A percentile compares a stretch with the other conserved stretches of the same genome.
These are phyloP conservation scores for Cynopterus sphinx DNA, from an alignment of 2,797 vertebrate species.

Conservation along the genomic window DNA sequence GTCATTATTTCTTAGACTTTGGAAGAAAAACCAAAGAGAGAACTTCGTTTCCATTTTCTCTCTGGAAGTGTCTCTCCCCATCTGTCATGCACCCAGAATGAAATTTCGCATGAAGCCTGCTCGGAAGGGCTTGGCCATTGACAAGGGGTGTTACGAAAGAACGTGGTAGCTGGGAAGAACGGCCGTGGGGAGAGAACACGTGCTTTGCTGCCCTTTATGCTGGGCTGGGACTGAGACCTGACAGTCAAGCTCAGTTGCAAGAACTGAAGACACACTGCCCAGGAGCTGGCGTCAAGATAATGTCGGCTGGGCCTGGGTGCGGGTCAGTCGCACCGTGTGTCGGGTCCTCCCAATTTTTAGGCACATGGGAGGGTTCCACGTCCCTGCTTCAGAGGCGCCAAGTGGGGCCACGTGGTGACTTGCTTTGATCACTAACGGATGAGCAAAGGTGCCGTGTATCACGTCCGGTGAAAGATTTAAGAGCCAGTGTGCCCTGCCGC, in stretches of 20 bases:
- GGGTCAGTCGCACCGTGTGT: background rate
- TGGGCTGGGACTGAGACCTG: accelerated
- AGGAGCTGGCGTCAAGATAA: accelerated
- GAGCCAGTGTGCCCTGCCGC: background rate
- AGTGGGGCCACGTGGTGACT: background rate
- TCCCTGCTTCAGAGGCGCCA: background rate
- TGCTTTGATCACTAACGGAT: background rate
- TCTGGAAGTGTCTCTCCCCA: slow-evolving; percentile 21
- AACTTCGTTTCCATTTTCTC: slow-evolving; percentile 53
- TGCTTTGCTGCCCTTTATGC: background rate
- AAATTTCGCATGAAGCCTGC: background rate
- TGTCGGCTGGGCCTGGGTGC: background rate
- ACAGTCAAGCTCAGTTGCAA: background rate
- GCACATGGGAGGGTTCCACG: no score
- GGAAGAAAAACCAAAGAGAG: background rate
- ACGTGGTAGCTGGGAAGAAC: background rate
- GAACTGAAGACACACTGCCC: accelerated
- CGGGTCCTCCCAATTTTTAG: background rate
- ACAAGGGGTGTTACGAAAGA: background rate
- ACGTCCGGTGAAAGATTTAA: background rate
- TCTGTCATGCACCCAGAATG: background rate
- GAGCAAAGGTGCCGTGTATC: accelerated
- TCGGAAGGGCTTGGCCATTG: background rate
- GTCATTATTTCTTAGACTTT: slow-evolving; percentile 4
- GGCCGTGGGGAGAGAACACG: background rate